Evolutionary conservation across 2,888 invertebrate species (phyloP), one percentile per base, ranked within the genome.

Genomic region (Lapara coniferarum): DNA sequence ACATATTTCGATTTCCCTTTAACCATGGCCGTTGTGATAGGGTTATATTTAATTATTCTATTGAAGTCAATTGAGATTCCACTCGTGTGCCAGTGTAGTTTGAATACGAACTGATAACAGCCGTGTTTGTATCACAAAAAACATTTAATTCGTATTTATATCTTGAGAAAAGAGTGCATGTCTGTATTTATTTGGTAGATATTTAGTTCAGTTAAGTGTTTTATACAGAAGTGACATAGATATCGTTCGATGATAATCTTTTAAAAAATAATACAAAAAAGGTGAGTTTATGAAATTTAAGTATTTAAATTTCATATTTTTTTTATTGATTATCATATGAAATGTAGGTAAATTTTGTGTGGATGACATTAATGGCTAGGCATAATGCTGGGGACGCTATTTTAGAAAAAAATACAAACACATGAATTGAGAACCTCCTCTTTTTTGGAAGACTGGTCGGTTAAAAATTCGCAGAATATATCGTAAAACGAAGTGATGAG

Each of bases 41-140:
- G 52, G 53, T 67, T 67, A 69, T 69, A 71, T 73, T 75, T 73
- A 74, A 74, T 72, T 73, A 92, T 89, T 89, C 88, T 77, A 92
- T 92, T 92, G 88, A 88, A 91, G 84, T 84, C 93, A 92, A 92
- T 92, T 91, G 88, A 77, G 74, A 72, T 72, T 77, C 73, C 74
- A 73, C 75, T 72, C 71, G 77, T 72, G 70, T 75, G 76, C 77
- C 81, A 86, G 86, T 87, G 68, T 73, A 70, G 75, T 75, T 75
- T 75, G 73, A 74, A 73, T 77, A 72, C 72, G 73, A 71, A 73
- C 71, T 71, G 72, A 70, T 73, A 75, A 59, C 46, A 74, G 81
- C 78, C 82, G 87, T 59, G 53, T 68, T 30, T 14, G 66, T 59
- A 37, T 72, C 69, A 66, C 69, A 56, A 68, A 49, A 59, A 67